Evolutionary conservation across 2,797 vertebrate species (phyloP), one percentile per base, ranked within the genome.

Genomic region (Apodemus agrarius): DNA sequence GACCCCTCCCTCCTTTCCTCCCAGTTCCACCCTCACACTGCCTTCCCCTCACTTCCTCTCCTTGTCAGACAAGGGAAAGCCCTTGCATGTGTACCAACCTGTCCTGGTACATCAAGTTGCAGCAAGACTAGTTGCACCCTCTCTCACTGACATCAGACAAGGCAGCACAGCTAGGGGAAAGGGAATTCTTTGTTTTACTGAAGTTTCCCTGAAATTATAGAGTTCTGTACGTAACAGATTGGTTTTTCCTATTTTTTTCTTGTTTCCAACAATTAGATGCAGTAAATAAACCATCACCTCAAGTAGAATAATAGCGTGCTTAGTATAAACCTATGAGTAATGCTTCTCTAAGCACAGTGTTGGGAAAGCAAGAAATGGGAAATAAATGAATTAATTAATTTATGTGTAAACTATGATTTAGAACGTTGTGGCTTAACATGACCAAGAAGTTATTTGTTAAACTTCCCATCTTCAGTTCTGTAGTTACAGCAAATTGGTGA

Each of bases 171-270:
- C 17, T 37, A 72, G 19, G 3, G 3, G 8, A 10, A 37, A 72
- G 22, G 7, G 10, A 83, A 83, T n/a, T 86, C 46, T 93, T 82
- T 90, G 24, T 80, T 63, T 29, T 37, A 65, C 3, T 89, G 29
- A 93, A 61, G 24, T 94, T 26, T 93, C 74, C 79, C n/a, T 14
- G 43, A 90, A 96, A 79, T 1, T 14, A 4, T 72, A 72, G 40
- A 87, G 57, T 76, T 91, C n/a, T 13, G 86, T 54, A 84, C 83
- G 57, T 43, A 89, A 49, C 3, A 89, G n/a, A 49, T 89, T 91
- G 37, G 14, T 4, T 93, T 93, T n/a, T 63, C 74, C 17, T 78
- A 26, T 11, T 84, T 81, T 81, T 92, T 17, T 87, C 34, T 65
- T 72, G 26, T 82, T 91, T 90, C 88, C 46, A 34, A 91, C n/a